A percentile compares a stretch with the other conserved stretches of the same genome.
These are phyloP conservation scores for Lasioglossum leucozonium DNA, from an alignment of 2,888 invertebrate species.

Conservation along the genomic window DNA sequence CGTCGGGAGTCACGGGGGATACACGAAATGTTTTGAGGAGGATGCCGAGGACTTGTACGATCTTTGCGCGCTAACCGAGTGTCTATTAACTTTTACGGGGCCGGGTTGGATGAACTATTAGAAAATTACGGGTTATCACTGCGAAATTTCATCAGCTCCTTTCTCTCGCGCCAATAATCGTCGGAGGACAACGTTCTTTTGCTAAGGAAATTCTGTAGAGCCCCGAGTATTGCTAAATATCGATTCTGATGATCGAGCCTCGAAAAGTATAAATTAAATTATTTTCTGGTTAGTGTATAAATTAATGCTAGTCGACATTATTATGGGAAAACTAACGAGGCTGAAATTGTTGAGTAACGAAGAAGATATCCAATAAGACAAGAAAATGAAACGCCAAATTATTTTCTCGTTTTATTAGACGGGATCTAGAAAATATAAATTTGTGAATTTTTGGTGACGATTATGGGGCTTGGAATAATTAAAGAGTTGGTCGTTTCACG, in stretches of 20 bases:
- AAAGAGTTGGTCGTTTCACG: not conserved
- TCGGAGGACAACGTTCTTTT: slow-evolving; percentile 63
- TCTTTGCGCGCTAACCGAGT: not conserved
- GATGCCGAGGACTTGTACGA: not conserved
- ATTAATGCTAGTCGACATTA: too few species aligned
- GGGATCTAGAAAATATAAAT: too few species aligned
- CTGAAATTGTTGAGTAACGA: too few species aligned
- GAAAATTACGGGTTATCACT: slow-evolving; percentile 15
- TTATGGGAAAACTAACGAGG: too few species aligned
- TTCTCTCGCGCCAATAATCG: slow-evolving; percentile 43
- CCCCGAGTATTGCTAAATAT: not conserved
- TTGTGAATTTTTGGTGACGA: too few species aligned
- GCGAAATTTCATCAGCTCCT: slow-evolving; percentile 19
- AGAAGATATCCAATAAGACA: too few species aligned
- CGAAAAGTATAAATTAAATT: not conserved
- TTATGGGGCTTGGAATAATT: too few species aligned
- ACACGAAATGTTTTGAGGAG: slow-evolving; percentile 7
- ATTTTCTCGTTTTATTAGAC: too few species aligned
- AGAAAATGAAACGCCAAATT: too few species aligned
- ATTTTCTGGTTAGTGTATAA: too few species aligned
- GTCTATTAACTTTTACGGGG: not conserved
- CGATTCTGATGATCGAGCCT: too few species aligned
- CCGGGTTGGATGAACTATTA: slow-evolving; percentile 9
- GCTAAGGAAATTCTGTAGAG: not conserved
- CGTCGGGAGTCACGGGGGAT: slow-evolving; percentile 41